Base-by-base conservation (phyloP, 2,888 invertebrate genomes). In the Cephus pulcher region DNA sequence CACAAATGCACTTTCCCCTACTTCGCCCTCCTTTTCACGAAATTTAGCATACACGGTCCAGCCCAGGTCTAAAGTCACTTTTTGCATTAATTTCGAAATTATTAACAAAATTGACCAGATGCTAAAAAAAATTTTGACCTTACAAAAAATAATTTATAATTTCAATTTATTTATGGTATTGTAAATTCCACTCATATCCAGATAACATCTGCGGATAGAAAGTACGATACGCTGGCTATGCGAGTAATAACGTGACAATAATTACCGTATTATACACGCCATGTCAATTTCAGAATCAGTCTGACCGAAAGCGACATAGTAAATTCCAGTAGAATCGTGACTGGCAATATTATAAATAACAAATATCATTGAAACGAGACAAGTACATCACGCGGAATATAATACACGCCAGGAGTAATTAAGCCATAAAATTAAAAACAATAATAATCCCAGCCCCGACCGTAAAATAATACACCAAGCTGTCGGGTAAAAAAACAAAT, bases 141-240 rank as follows among this genome's bases (percentile, higher is more conserved):
- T 3, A 12, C 12, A 12, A 12, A 35, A 4, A 12, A 12, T 35
- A 35, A 35, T 35, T 12, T 75, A 74, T 82, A 82, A 83, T 83
- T 83, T 80, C 76, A 79, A 83, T 82, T 79, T 83, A 83, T 83
- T 82, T 80, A 80, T 80, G 80, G 79, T 79, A 83, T 80, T 82
- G 76, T 82, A 82, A 82, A 82, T 76, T 70, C 37, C 32, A 56
- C 56, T 23, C 2, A 23, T 1, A 23, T 2, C 1, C 23, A 23
- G 23, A 56, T 15, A 56, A 56, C 23, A 23, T 23, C 56, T 56
- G 69, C n/a, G 56, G 70, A 34, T 76, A 71, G 74, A 76, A 78
- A 74, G 76, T 56, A 73, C 75, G 76, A 68, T n/a, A 34, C 74
- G 56, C 76, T 78, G 75, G 74, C 75, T 75, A 37, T 73, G 77